phyloP scores from a whole-genome alignment of 2,797 vertebrate species.

The Poecilia wingei region DNA sequence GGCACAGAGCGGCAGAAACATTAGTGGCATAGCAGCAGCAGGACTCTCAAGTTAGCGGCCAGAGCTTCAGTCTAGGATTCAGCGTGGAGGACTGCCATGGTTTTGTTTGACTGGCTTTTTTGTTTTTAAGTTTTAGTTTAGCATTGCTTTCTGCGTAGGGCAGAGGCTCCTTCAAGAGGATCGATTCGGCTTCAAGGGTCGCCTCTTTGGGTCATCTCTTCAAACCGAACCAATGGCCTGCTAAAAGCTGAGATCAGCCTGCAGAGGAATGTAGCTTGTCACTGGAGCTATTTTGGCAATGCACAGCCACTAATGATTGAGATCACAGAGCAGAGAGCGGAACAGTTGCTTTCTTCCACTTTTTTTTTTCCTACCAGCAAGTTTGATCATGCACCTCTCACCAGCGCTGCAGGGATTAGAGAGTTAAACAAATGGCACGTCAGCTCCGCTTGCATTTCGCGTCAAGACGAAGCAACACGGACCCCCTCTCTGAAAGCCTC shows the following conservation, averaged over 20 bases:
- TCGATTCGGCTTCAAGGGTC: slow-evolving; percentile 76
- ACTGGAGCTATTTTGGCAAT: slow-evolving; percentile 84
- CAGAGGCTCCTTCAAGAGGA: slow-evolving; percentile 71
- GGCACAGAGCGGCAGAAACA: slow-evolving; percentile 84
- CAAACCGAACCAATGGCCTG: slow-evolving; percentile 77
- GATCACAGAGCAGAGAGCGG: slow-evolving; percentile 75
- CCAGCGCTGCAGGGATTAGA: slow-evolving; percentile 82
- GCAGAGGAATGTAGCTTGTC: slow-evolving; percentile 82
- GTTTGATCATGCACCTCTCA: slow-evolving; percentile 80
- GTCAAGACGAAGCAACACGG: slow-evolving; percentile 91
- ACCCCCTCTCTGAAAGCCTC: slow-evolving; percentile 87
- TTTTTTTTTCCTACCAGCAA: slow-evolving; percentile 53
- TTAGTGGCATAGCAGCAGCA: slow-evolving; percentile 79
- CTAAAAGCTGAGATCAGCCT: slow-evolving; percentile 78
- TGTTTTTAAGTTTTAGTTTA: slow-evolving; percentile 37
- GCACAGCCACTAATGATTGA: slow-evolving; percentile 83
- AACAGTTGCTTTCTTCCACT: slow-evolving; percentile 82
- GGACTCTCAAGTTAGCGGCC: slow-evolving; percentile 80
- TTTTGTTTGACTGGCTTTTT: slow-evolving; percentile 59
- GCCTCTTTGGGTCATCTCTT: slow-evolving; percentile 79
- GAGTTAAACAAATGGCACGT: slow-evolving; percentile 91
- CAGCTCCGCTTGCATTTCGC: slow-evolving; percentile 93
- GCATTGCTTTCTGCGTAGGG: slow-evolving; percentile 68
- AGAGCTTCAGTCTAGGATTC: slow-evolving; percentile 72
- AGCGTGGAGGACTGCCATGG: slow-evolving; percentile 68